Percentiles rank a stretch among this genome's conserved stretches.
These are phyloP conservation scores for Rhagologus leucostigma DNA, from an alignment of 2,113 vertebrate genomes.

Conservation along the genomic window DNA sequence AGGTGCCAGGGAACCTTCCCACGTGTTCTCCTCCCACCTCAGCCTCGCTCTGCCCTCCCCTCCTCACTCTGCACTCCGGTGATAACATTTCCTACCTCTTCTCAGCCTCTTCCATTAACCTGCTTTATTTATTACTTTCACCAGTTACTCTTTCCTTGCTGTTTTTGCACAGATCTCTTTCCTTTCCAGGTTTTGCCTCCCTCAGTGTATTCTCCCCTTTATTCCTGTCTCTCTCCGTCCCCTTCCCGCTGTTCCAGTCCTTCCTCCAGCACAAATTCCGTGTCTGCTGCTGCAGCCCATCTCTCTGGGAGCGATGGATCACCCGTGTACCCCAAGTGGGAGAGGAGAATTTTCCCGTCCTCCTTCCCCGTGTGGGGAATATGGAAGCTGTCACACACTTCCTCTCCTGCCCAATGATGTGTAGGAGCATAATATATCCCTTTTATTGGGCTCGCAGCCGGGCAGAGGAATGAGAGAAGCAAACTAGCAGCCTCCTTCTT, in stretches of 20 bases:
- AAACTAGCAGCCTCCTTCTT: background rate
- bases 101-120: background rate
- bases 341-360: background rate
- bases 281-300: background rate
- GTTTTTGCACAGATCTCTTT: background rate
- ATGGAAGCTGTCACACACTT: conserved; percentile 42
- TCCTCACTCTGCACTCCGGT: rapidly evolving
- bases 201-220: background rate
- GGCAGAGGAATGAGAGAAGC: background rate
- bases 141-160: background rate
- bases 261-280: background rate
- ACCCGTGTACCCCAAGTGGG: background rate
- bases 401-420: conserved; percentile 40
- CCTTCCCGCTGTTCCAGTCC: background rate
- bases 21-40: background rate
- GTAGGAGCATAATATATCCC: conserved; percentile 19
- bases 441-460: background rate
- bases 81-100: background rate
- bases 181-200: background rate
- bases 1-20: background rate
- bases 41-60: background rate
- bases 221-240: background rate
- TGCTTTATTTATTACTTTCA: background rate
- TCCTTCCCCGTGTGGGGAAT: background rate
- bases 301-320: rapidly evolving